Conservation (phyloP, 1,140 invertebrate genomes). For the Thereuonema tuberculata region DNA sequence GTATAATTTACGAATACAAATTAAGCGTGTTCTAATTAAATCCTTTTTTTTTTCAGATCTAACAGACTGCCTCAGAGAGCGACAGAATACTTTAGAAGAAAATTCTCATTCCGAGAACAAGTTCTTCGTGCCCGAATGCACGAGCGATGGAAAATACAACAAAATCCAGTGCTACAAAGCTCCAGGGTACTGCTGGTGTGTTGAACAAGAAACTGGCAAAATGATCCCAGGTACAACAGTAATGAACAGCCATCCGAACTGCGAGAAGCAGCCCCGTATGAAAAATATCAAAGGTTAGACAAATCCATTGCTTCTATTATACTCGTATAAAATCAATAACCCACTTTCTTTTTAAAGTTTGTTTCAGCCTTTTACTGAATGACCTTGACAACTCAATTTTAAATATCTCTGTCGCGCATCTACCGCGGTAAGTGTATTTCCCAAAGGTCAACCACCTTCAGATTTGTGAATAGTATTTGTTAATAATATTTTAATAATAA, state of each 20-base stretch:
- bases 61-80: conserved; percentile 59
- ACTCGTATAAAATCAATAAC: conserved; percentile 12
- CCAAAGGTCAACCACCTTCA: no score
- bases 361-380: no score
- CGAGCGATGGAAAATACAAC: conserved; percentile 62
- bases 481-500: no score
- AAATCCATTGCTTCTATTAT: conserved; percentile 6
- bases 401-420: no score
- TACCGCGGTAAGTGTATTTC: no score
- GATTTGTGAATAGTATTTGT: no score
- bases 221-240: conserved; percentile 70
- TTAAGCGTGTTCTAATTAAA: no score
- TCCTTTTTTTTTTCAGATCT: conserved; percentile 27
- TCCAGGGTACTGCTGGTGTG: conserved; percentile 74
- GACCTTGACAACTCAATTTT: no score
- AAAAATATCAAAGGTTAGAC: no score
- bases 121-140: conserved; percentile 61
- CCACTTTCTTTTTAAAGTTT: no score
- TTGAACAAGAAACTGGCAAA: conserved; percentile 71
- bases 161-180: conserved; percentile 42
- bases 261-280: conserved; percentile 48
- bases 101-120: conserved; percentile 19
- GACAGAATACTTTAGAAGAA: conserved; percentile 52
- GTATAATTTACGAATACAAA: no score
- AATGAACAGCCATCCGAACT: conserved; percentile 58